These are phyloP conservation scores for Lanius collurio DNA, from an alignment of 2,113 vertebrate genomes.

Conservation along the genomic window DNA sequence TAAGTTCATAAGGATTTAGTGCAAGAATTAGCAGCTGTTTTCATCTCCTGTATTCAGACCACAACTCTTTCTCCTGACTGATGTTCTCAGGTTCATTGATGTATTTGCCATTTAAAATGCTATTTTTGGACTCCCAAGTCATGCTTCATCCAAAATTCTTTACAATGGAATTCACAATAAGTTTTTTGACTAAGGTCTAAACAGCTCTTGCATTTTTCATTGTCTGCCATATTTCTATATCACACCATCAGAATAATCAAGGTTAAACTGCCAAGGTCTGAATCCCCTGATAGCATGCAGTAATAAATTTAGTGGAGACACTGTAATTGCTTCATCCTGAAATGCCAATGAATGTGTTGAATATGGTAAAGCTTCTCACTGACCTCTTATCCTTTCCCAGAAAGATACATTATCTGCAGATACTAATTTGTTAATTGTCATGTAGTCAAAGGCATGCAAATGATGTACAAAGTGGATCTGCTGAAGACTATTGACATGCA, in stretches of 20 bases:
- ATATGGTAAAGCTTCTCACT: not conserved
- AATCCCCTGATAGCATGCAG: not conserved
- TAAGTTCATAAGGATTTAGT: not conserved
- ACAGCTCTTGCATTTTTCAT: not conserved
- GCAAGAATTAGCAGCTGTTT: not conserved
- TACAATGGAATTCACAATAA: not conserved
- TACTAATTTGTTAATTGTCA: constrained; percentile 28
- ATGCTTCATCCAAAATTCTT: not conserved
- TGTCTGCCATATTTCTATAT: not conserved
- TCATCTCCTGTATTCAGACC: not conserved
- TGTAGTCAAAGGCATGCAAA: not conserved
- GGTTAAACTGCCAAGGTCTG: constrained; percentile 22
- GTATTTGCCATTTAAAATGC: not conserved
- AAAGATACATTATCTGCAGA: not conserved
- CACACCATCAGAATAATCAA: not conserved
- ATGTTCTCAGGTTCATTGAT: not conserved
- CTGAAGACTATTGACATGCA: not conserved
- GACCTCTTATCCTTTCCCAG: not conserved
- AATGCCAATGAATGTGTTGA: not conserved
- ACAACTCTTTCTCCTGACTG: not conserved
- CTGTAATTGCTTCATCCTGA: not conserved
- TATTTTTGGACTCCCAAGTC: not conserved
- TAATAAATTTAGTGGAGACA: constrained; percentile 28
- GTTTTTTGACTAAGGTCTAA: not conserved
- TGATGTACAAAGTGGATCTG: not conserved